Conservation (phyloP, 1,140 invertebrate species). For the Chionoecetes opilio region DNA sequence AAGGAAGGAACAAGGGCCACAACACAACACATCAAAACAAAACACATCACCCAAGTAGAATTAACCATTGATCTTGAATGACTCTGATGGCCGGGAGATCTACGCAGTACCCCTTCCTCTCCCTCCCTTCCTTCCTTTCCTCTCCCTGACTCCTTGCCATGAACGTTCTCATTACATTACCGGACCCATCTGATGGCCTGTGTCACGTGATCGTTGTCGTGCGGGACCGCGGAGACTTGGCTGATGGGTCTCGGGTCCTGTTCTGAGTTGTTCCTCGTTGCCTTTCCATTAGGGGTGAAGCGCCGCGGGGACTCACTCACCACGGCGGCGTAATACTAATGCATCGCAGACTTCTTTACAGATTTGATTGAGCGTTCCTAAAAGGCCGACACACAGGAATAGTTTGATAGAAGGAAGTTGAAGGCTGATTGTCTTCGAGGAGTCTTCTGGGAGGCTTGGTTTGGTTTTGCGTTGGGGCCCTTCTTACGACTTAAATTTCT, state of each 20-base stretch:
- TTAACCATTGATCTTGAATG: background rate
- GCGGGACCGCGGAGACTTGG: background rate
- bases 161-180: slow-evolving; percentile 35
- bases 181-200: background rate
- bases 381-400: background rate
- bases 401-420: background rate
- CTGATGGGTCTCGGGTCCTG: background rate
- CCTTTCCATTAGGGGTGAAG: background rate
- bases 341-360: background rate
- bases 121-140: background rate
- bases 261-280: too few species aligned
- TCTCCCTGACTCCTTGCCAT: background rate
- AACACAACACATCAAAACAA: background rate
- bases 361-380: background rate
- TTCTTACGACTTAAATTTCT: too few species aligned
- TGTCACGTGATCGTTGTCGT: slow-evolving; percentile 32
- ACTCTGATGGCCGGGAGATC: background rate
- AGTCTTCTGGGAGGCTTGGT: background rate
- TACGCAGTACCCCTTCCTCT: background rate
- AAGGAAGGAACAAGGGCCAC: too few species aligned
- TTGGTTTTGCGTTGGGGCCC: too few species aligned
- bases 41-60: too few species aligned
- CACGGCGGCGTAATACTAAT: background rate
- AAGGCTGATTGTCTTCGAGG: background rate
- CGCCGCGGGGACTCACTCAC: background rate